Evolutionary conservation across 2,888 invertebrate genomes (phyloP).

Genomic region (Xestia xanthographa): DNA sequence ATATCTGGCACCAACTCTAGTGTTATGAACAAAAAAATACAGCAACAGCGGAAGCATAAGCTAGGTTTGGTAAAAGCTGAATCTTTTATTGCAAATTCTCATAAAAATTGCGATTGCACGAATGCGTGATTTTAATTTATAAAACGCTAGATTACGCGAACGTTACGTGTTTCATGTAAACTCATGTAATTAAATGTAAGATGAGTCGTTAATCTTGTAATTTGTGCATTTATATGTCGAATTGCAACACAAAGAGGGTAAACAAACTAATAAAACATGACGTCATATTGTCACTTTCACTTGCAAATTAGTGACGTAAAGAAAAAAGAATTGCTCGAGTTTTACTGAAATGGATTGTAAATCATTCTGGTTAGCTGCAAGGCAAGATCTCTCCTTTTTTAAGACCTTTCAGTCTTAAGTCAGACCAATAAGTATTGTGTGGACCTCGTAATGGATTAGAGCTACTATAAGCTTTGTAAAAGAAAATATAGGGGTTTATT

Average conservation of each 20-base stretch:
- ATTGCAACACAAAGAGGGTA: slow-evolving; percentile 33
- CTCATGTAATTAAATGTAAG: slow-evolving; percentile 43
- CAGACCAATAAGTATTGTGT: not conserved
- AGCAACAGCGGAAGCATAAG: not conserved
- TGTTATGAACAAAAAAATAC: not conserved
- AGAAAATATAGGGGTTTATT: not conserved
- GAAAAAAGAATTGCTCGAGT: not conserved
- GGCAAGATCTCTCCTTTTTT: not conserved
- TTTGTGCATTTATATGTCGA: slow-evolving; percentile 19
- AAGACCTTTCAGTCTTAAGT: not conserved
- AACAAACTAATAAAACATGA: slow-evolving; percentile 36
- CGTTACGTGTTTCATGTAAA: slow-evolving; percentile 27
- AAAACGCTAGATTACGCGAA: slow-evolving; percentile 6
- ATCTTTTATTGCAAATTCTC: not conserved
- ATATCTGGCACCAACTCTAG: too few relatives aligned
- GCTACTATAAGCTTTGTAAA: not conserved
- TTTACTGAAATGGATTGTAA: slow-evolving; percentile 1
- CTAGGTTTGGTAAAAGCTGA: not conserved
- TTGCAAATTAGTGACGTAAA: slow-evolving; percentile 19
- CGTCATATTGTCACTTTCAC: slow-evolving; percentile 38
- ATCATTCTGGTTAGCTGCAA: too few relatives aligned
- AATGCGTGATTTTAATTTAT: not conserved
- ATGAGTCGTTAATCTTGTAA: slow-evolving; percentile 46
- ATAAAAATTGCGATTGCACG: not conserved
- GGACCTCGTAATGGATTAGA: not conserved